Percentiles rank a stretch among this genome's conserved stretches.
Evolutionary conservation across 2,797 vertebrate species (phyloP).

Genomic region (Remorina albescens): DNA sequence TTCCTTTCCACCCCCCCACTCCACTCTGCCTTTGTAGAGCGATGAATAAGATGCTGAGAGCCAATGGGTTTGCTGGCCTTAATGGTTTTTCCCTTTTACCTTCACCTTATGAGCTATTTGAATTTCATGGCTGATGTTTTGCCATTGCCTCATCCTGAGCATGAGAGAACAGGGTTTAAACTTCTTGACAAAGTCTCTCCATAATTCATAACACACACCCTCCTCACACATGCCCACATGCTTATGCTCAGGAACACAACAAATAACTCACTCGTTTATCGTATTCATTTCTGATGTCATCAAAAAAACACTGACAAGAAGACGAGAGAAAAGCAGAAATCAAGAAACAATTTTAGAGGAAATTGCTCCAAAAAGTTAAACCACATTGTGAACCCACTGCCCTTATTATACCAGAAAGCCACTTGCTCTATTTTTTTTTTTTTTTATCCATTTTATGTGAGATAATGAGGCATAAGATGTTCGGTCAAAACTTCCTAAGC

Average conservation of each 20-base stretch:
- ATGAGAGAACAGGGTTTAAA: slow-evolving; percentile 38
- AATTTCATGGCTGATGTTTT: slow-evolving; percentile 63
- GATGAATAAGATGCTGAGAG: slow-evolving; percentile 70
- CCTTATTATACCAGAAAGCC: neutral
- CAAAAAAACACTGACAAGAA: slow-evolving; percentile 1
- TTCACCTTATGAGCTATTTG: slow-evolving; percentile 53
- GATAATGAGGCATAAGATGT: slow-evolving; percentile 5
- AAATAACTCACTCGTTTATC: slow-evolving; percentile 17
- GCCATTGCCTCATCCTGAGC: slow-evolving; percentile 38
- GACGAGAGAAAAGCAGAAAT: neutral
- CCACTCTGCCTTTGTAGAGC: slow-evolving; percentile 62
- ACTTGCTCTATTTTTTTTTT: neutral
- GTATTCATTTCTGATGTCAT: slow-evolving; percentile 23
- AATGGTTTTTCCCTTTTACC: slow-evolving; percentile 66
- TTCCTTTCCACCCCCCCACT: slow-evolving; percentile 1
- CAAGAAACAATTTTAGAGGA: neutral
- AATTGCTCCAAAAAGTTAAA: neutral
- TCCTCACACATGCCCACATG: neutral
- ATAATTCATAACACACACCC: slow-evolving; percentile 45
- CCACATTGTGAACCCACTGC: neutral
- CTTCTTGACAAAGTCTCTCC: slow-evolving; percentile 45
- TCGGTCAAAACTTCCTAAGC: neutral
- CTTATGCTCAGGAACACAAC: slow-evolving; percentile 10
- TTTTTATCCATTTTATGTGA: neutral
- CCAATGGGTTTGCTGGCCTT: slow-evolving; percentile 63